phyloP scores from a whole-genome alignment of 2,797 vertebrate genomes.

The Neosalanx taihuensis region DNA sequence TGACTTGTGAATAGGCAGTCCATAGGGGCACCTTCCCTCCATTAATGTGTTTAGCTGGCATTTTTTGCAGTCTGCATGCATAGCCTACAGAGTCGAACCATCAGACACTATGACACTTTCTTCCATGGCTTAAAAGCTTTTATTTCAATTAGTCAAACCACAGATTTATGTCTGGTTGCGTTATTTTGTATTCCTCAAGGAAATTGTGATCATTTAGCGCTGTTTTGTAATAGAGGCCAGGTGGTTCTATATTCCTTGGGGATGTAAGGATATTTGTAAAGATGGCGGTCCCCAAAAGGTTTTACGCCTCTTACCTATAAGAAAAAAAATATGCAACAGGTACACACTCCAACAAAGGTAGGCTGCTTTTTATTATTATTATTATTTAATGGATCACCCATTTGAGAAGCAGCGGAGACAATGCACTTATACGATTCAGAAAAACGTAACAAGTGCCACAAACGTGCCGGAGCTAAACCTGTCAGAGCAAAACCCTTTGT shows the following conservation, averaged over 20 bases:
- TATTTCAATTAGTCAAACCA: not conserved
- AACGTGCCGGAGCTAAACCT: not conserved
- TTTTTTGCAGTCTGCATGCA: not conserved
- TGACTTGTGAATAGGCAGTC: slow-evolving; percentile 43
- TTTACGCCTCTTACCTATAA: too few relatives aligned
- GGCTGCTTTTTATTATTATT: too few relatives aligned
- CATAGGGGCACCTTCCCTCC: not conserved
- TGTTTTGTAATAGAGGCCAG: slow-evolving; percentile 55
- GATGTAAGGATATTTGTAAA: slow-evolving; percentile 38
- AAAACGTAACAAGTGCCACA: not conserved
- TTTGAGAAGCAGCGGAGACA: not conserved
- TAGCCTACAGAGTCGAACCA: not conserved
- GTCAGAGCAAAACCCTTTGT: not conserved
- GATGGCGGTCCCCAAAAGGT: slow-evolving; percentile 12
- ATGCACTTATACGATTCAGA: not conserved
- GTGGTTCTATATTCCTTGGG: slow-evolving; percentile 46
- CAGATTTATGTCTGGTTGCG: slow-evolving; percentile 22
- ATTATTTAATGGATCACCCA: too few relatives aligned
- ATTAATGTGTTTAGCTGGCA: slow-evolving; percentile 2
- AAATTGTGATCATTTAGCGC: slow-evolving; percentile 54
- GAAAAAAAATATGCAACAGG: too few relatives aligned
- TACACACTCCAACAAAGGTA: too few relatives aligned
- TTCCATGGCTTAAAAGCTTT: not conserved
- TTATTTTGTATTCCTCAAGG: slow-evolving; percentile 51
- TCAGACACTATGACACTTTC: not conserved